Evolutionary conservation across 1,140 invertebrate genomes (phyloP), one percentile per base, ranked within the genome.

Genomic region (Alviniconcha marisindica): DNA sequence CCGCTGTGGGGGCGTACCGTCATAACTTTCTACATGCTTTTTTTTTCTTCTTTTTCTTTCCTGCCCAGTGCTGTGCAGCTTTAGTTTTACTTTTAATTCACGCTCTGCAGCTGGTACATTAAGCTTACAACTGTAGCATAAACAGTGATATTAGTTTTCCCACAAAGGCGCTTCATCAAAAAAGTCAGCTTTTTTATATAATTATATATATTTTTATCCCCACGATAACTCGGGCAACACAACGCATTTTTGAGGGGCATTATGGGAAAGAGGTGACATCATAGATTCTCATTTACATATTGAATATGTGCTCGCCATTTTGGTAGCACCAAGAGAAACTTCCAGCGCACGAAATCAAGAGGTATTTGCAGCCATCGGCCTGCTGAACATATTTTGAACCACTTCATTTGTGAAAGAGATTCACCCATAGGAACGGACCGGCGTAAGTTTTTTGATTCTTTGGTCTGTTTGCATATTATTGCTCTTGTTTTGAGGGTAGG

Each of bases 381-480:
- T 85, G 74, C 71, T 83, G 85, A 84, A 84, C 73, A 85, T 84
- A 81, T 77, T 81, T 84, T 81, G 79, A 81, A 79, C 85, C 87
- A 88, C 86, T 85, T 87, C 88, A 89, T 86, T 85, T 91, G 87
- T 88, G 88, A 87, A 82, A 84, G 81, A 83, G 83, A 74, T 83
- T 90, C 88, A 92, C 92, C 92, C 92, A 92, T 77, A 88, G 85
- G 92, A 91, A 93, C 92, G 92, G 91, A 90, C 92, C 92, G 88
- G 91, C 90, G 92, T 93, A 90, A 92, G 91, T 90, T 82, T 48
- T 81, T 71, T 79, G 85, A 86, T 87, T 82, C 82, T 28, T 69
- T 73, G 48, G 56, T 78, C 73, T 69, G 40, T 63, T 82, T 69
- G 33, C 36, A 21, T 83, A 77, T 77, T 81, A 84, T 85, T 69